Evolutionary conservation across 1,140 invertebrate genomes (phyloP), one percentile per base, ranked within the genome.

Genomic region (Venustaconcha ellipsiformis): DNA sequence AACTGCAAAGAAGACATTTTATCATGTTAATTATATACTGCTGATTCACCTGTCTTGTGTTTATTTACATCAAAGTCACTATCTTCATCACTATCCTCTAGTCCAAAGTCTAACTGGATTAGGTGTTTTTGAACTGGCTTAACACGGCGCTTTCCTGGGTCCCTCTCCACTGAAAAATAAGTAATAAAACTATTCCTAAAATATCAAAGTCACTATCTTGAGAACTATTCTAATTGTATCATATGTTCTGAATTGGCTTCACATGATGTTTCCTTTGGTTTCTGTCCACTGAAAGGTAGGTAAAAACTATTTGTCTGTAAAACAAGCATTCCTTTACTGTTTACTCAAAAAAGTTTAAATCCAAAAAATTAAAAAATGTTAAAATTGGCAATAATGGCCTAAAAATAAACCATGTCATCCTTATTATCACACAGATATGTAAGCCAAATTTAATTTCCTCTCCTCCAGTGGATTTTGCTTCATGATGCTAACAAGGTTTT

Each of bases 1-100:
- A n/a, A 17, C n/a, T 15, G 37, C 12, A 15, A 18, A n/a, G 30
- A 14, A 30, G 17, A 37, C 8, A n/a, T 59, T 55, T 30, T 37
- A 69, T 67, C 30, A 74, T 71, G 70, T 76, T 12, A 66, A 5
- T 20, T 66, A 20, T 17, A 17, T 20, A 20, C 64, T 20, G 18
- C 6, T 17, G 17, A 20, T 66, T 66, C 30, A 37, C 26, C 30
- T 30, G 18, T 59, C n/a, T 15, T 55, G 63, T 66, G 81, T 63
- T 74, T 84, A 76, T 77, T 87, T 66, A 97, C 96, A 72, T 96
- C 92, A 91, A 97, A 98, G 90, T 99, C 97, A 82, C 96, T 97
- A 88, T 99, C 97, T 88, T 97, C 96, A 14, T 96, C 97, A 90
- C 96, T 97, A 88, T 97, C 96, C 58, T 94, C 95, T 70, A 96